These are phyloP conservation scores for Taenioides sp. DNA, from an alignment of 2,797 vertebrate species.

Conservation along the genomic window DNA sequence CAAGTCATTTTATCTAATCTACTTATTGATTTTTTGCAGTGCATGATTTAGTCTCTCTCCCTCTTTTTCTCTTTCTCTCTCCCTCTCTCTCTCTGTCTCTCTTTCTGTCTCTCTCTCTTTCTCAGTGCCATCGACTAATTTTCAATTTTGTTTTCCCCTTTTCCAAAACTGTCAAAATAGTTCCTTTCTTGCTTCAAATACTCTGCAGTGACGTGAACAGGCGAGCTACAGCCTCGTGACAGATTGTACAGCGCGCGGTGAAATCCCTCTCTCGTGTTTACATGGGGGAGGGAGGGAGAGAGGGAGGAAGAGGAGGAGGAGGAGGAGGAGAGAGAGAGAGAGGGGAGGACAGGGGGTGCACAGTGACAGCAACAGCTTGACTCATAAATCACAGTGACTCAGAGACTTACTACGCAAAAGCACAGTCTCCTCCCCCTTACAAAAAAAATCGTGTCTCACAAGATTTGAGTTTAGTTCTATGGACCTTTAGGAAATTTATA, in stretches of 20 bases:
- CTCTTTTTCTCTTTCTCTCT: no score
- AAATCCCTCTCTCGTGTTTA: constrained; percentile 34
- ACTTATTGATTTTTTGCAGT: neutral
- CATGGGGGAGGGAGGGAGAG: neutral
- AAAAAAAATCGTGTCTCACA: neutral
- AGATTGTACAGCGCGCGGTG: constrained; percentile 24
- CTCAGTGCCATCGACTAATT: neutral
- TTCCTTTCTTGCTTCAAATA: neutral
- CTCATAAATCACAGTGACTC: constrained; percentile 70
- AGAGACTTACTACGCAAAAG: constrained; percentile 61
- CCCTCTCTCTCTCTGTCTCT: neutral
- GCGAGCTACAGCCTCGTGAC: neutral
- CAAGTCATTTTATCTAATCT: neutral
- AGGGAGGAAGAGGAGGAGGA: no score
- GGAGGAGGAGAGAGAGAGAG: constrained; percentile 11
- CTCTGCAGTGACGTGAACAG: neutral
- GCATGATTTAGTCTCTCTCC: neutral
- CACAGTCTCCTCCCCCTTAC: constrained; percentile 33
- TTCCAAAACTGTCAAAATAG: neutral
- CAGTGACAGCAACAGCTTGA: constrained; percentile 55
- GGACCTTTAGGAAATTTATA: no score
- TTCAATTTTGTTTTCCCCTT: neutral
- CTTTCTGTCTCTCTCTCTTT: no score
- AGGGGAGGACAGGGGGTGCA: constrained; percentile 23
- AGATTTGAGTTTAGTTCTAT: no score